Conservation (phyloP, 1,140 invertebrate genomes). For the Scaptomyza graminum region DNA sequence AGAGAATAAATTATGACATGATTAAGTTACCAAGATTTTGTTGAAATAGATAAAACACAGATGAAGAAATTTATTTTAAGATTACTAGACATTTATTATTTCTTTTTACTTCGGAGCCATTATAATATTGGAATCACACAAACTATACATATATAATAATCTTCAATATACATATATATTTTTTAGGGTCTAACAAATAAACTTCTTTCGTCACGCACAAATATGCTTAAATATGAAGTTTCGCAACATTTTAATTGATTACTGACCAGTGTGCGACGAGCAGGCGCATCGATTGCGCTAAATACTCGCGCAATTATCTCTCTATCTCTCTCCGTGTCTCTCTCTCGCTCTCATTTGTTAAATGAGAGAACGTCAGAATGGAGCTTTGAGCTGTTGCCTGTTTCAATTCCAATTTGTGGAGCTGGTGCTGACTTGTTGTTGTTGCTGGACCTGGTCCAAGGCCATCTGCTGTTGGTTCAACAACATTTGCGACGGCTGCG, state of each 20-base stretch:
- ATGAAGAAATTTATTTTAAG: not conserved
- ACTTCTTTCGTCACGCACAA: not conserved
- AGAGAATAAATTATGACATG: not conserved
- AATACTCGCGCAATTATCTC: constrained; percentile 29
- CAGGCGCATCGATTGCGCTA: constrained; percentile 48
- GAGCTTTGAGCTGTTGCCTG: not conserved
- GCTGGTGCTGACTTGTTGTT: constrained; percentile 56
- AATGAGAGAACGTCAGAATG: not conserved
- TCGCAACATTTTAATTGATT: constrained; percentile 2
- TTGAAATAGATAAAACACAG: too few species aligned
- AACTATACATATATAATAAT: not conserved
- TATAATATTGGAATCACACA: not conserved
- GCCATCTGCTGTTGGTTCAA: constrained; percentile 75
- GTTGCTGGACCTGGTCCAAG: constrained; percentile 76
- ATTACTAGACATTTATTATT: not conserved
- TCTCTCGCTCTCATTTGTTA: constrained; percentile 18
- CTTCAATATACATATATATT: not conserved
- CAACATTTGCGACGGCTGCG: constrained; percentile 62
- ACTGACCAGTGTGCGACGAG: constrained; percentile 47
- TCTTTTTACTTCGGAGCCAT: not conserved
- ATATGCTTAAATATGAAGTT: not conserved
- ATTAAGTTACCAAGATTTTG: not conserved
- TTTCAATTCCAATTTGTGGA: constrained; percentile 68
- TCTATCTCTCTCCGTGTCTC: constrained; percentile 22
- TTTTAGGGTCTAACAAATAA: too few species aligned